Conservation (phyloP, 1,140 invertebrate species). For the Octopus bimaculoides region DNA sequence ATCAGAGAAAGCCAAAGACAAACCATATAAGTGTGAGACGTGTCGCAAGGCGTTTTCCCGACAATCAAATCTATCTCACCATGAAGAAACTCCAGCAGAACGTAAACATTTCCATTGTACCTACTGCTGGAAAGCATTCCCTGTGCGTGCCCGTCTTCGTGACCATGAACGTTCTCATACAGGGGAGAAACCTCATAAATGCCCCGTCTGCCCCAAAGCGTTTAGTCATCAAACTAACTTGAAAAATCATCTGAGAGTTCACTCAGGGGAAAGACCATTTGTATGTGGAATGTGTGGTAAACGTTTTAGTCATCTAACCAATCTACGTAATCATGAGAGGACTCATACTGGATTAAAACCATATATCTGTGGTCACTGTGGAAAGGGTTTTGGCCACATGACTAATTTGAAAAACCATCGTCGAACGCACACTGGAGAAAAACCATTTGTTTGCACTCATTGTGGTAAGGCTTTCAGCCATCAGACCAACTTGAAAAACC, state of each 20-base stretch:
- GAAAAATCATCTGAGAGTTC: constrained; percentile 68
- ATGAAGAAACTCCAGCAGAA: constrained; percentile 5
- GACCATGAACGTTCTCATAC: constrained; percentile 71
- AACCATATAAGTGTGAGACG: constrained; percentile 44
- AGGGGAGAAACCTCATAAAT: constrained; percentile 22
- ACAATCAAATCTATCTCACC: constrained; percentile 11
- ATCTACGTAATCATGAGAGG: constrained; percentile 57
- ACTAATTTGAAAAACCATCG: constrained; percentile 41
- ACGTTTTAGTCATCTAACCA: constrained; percentile 54
- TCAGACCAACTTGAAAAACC: constrained; percentile 37
- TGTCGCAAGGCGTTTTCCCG: constrained; percentile 62
- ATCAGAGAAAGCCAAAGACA: neutral
- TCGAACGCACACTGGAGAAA: constrained; percentile 43
- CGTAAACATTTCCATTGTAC: constrained; percentile 61
- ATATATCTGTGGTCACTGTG: constrained; percentile 64
- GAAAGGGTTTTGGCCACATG: constrained; percentile 43
- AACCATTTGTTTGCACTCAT: constrained; percentile 42
- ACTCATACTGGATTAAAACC: constrained; percentile 64
- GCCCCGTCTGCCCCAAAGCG: constrained; percentile 42
- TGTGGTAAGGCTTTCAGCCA: constrained; percentile 46
- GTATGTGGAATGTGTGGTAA: constrained; percentile 56
- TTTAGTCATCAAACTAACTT: constrained; percentile 45
- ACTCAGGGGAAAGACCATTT: constrained; percentile 59
- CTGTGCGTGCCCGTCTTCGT: constrained; percentile 68
- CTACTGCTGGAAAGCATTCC: constrained; percentile 62